A percentile compares a stretch with the other conserved stretches of the same genome.
Evolutionary conservation across 2,888 invertebrate genomes (phyloP).

Genomic region (Hyposoter didymator): DNA sequence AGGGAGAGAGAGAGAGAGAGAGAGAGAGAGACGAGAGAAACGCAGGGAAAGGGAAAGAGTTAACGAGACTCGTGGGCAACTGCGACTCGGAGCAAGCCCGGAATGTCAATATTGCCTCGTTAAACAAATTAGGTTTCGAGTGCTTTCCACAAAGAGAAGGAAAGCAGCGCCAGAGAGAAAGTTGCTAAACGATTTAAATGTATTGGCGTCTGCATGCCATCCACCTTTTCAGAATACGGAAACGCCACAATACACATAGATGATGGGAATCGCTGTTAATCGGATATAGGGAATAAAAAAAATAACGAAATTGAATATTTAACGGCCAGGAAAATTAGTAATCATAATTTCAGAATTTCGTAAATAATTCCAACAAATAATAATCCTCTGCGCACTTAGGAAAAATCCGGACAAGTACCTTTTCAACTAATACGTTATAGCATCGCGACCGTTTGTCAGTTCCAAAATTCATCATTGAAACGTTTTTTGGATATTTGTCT

Average conservation of each 20-base stretch:
- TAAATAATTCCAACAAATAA: too few species aligned
- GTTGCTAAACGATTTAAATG: conserved; percentile 65
- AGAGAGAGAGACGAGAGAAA: not conserved
- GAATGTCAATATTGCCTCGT: conserved; percentile 65
- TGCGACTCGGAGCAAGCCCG: conserved; percentile 55
- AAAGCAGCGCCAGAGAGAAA: conserved; percentile 7
- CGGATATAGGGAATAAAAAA: not conserved
- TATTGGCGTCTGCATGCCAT: conserved; percentile 39
- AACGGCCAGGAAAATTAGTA: not conserved
- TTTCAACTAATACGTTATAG: too few species aligned
- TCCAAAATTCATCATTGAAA: too few species aligned
- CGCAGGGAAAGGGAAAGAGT: conserved; percentile 2
- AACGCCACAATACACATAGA: not conserved
- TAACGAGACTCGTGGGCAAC: conserved; percentile 35
- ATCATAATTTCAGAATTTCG: not conserved
- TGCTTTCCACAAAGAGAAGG: conserved; percentile 42
- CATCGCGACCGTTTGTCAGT: too few species aligned
- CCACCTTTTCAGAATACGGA: not conserved
- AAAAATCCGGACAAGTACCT: too few species aligned
- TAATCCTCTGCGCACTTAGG: too few species aligned
- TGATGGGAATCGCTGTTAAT: not conserved
- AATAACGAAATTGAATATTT: not conserved
- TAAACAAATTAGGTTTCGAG: conserved; percentile 65
- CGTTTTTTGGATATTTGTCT: too few species aligned
- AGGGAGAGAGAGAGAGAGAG: not conserved